Conservation (phyloP, 2,797 vertebrate species). For the Girardinus metallicus region DNA sequence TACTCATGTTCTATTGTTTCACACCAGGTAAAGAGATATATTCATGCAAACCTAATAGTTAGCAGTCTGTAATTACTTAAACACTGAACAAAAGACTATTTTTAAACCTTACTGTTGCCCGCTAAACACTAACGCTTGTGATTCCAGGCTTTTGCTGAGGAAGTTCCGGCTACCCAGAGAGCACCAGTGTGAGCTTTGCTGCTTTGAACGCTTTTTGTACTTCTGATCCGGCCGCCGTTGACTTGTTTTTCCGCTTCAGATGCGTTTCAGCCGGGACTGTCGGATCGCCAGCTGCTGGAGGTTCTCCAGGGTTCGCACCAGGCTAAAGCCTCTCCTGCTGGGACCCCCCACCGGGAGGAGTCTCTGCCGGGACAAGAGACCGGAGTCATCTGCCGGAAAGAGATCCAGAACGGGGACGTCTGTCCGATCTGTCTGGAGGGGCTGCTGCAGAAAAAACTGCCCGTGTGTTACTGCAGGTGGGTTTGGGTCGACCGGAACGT, state of each 20-base stretch:
- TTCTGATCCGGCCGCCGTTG: neutral
- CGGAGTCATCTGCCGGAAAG: conserved; percentile 64
- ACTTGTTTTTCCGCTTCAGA: conserved; percentile 49
- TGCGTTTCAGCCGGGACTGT: conserved; percentile 77
- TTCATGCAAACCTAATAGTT: no score
- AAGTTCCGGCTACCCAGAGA: conserved; percentile 82
- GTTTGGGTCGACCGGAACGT: conserved; percentile 27
- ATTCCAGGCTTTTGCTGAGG: conserved; percentile 79
- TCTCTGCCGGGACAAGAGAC: conserved; percentile 19
- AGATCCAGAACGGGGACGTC: conserved; percentile 70
- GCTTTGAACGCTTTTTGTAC: neutral
- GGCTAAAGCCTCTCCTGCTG: conserved; percentile 1
- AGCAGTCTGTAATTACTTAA: no score
- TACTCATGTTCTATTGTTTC: no score
- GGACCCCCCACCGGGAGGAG: neutral
- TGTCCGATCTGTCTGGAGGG: conserved; percentile 83
- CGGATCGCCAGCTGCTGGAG: conserved; percentile 78
- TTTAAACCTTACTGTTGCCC: no score
- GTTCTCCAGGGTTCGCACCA: conserved; percentile 70
- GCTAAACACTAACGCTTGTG: neutral
- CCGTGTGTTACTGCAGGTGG: conserved; percentile 81
- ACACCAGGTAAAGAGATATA: no score
- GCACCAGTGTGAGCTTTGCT: conserved; percentile 81
- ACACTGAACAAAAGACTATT: no score
- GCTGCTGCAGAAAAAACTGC: conserved; percentile 76